Evolutionary conservation across 2,888 invertebrate genomes (phyloP).

Genomic region (Chesias legatella): DNA sequence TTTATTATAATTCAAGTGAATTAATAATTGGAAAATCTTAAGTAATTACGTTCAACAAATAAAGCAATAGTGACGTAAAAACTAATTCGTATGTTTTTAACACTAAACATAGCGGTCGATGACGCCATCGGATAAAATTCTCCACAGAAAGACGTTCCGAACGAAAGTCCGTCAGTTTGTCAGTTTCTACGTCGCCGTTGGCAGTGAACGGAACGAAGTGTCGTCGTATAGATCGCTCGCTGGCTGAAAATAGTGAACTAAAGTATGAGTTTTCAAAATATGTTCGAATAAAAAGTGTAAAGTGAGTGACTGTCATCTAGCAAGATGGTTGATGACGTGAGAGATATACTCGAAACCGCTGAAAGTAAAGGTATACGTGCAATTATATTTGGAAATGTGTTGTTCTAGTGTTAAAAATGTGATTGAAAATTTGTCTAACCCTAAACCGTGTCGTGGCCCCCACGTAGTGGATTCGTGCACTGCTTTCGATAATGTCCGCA

Average conservation of each 20-base stretch:
- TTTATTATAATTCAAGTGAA: too few relatives aligned
- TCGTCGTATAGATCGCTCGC: slow-evolving; percentile 77
- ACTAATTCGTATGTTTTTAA: too few relatives aligned
- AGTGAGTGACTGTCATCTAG: slow-evolving; percentile 77
- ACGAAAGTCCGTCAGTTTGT: slow-evolving; percentile 40
- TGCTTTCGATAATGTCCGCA: slow-evolving; percentile 74
- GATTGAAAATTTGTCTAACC: slow-evolving; percentile 74
- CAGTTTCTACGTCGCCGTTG: slow-evolving; percentile 57
- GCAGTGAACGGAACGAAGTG: slow-evolving; percentile 78
- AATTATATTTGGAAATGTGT: slow-evolving; percentile 67
- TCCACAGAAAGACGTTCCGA: slow-evolving; percentile 30
- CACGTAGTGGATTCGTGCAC: slow-evolving; percentile 72
- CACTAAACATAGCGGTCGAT: slow-evolving; percentile 21
- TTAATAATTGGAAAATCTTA: too few relatives aligned
- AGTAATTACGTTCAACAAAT: too few relatives aligned
- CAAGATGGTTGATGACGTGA: slow-evolving; percentile 81
- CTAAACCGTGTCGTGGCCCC: slow-evolving; percentile 77
- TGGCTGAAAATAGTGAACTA: slow-evolving; percentile 79
- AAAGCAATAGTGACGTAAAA: too few relatives aligned
- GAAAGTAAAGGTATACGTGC: slow-evolving; percentile 77
- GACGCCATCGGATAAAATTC: slow-evolving; percentile 40
- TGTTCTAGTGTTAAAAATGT: slow-evolving; percentile 71
- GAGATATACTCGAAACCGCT: slow-evolving; percentile 76
- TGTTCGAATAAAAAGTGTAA: slow-evolving; percentile 78
- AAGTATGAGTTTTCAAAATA: slow-evolving; percentile 79